A percentile compares a stretch with the other conserved stretches of the same genome.
Evolutionary conservation across 2,113 vertebrate species (phyloP).

Genomic region (Seriola rivoliana): DNA sequence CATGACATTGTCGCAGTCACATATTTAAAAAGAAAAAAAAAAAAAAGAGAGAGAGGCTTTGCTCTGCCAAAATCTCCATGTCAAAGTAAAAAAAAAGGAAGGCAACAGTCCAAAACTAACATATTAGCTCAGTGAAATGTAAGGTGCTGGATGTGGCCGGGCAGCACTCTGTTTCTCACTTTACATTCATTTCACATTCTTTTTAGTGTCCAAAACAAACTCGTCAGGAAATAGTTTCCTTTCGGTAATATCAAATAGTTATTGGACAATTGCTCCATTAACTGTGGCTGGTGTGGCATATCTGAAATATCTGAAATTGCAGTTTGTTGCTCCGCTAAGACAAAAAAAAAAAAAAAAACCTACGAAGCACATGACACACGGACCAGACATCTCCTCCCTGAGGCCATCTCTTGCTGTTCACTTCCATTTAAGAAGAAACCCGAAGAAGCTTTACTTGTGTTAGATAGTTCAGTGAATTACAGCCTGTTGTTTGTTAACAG

Average conservation of each 20-base stretch:
- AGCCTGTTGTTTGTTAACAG: too few relatives aligned
- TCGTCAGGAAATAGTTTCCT: conserved; percentile 13
- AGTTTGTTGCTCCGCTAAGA: background rate
- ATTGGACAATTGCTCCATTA: conserved; percentile 3
- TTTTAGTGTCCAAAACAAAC: conserved; percentile 32
- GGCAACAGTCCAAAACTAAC: conserved; percentile 61
- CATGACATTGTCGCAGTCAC: background rate
- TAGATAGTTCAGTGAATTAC: too few relatives aligned
- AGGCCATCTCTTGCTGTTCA: background rate
- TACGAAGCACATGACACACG: background rate
- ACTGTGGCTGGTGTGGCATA: conserved; percentile 32
- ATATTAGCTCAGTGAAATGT: conserved; percentile 54
- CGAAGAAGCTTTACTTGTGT: too few relatives aligned
- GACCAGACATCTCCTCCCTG: background rate
- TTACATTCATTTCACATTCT: conserved; percentile 6
- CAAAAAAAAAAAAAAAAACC: background rate
- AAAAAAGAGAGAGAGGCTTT: background rate
- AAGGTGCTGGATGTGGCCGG: conserved; percentile 47
- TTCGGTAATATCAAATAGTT: conserved; percentile 10
- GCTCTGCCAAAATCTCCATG: conserved; percentile 52
- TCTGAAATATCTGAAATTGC: conserved; percentile 1
- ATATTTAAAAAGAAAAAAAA: background rate
- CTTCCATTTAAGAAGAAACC: background rate
- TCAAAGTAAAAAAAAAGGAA: conserved; percentile 18
- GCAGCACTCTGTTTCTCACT: conserved; percentile 15